A percentile compares a stretch with the other conserved stretches of the same genome.
phyloP scores from a whole-genome alignment of 2,888 invertebrate species.

The Monopis laevigella region DNA sequence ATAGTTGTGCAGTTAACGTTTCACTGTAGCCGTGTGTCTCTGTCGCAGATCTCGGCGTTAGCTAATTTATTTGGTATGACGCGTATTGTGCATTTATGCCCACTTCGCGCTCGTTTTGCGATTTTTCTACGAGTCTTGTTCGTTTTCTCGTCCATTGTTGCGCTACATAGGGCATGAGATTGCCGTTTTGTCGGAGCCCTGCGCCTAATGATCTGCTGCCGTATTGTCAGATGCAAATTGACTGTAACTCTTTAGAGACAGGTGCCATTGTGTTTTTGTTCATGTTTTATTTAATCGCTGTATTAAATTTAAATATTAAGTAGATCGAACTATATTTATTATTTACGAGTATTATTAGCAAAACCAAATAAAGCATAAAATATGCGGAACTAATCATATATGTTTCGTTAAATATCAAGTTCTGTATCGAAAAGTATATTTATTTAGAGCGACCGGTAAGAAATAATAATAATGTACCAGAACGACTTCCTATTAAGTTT shows the following conservation, averaged over 20 bases:
- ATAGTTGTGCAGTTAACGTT: conserved; percentile 17
- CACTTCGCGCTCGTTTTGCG: conserved; percentile 26
- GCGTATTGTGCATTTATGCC: conserved; percentile 38
- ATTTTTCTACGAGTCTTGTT: conserved; percentile 36
- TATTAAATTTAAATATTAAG: no score
- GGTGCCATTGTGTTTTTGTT: neutral
- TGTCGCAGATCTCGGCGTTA: conserved; percentile 39
- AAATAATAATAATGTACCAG: conserved; percentile 7
- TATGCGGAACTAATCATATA: conserved; percentile 1
- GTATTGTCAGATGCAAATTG: conserved; percentile 21
- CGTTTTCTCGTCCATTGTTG: conserved; percentile 33
- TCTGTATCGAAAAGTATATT: neutral
- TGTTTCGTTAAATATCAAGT: neutral
- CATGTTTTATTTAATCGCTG: no score
- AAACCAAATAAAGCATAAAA: neutral
- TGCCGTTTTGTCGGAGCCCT: conserved; percentile 19
- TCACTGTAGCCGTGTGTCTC: conserved; percentile 35
- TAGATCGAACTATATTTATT: conserved; percentile 1
- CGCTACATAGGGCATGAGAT: conserved; percentile 2
- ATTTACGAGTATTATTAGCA: neutral
- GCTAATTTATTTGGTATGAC: conserved; percentile 48
- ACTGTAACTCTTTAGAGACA: conserved; percentile 22
- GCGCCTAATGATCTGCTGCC: conserved; percentile 28
- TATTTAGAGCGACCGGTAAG: neutral
- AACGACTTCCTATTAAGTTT: conserved; percentile 8